These are phyloP conservation scores for Phalacrocorax pelagicus DNA, from an alignment of 2,113 vertebrate genomes.

Conservation along the genomic window DNA sequence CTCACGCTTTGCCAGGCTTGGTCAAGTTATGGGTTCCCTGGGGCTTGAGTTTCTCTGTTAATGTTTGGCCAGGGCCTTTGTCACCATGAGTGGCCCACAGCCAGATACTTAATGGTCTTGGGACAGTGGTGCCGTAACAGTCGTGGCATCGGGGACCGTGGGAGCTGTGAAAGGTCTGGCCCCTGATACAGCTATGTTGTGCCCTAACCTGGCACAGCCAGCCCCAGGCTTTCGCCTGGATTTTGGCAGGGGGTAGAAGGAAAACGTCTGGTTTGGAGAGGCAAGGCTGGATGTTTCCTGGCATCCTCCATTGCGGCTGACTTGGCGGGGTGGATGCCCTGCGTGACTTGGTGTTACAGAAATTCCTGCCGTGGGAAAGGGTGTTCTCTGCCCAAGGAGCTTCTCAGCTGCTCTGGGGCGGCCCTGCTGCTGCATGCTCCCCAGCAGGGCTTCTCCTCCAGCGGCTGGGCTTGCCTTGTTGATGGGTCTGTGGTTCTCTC, in stretches of 20 bases:
- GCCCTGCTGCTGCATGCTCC: background rate
- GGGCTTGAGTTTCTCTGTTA: background rate
- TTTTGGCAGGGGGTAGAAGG: background rate
- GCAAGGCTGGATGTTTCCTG: background rate
- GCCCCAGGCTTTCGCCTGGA: background rate
- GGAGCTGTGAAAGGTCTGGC: background rate
- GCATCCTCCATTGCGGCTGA: background rate
- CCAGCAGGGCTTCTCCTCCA: background rate
- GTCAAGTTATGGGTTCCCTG: background rate
- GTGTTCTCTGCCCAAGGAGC: background rate
- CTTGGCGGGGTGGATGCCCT: background rate
- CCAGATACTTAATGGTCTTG: background rate
- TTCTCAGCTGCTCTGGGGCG: background rate
- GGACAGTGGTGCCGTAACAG: accelerated
- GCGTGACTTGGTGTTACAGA: background rate
- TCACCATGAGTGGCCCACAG: background rate
- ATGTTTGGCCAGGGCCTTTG: background rate
- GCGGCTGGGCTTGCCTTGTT: background rate
- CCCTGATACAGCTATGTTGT: accelerated
- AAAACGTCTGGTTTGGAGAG: background rate
- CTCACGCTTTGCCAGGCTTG: background rate
- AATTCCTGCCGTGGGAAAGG: background rate
- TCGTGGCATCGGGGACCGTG: accelerated
- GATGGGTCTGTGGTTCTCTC: background rate
- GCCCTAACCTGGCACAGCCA: background rate